A percentile compares a stretch with the other conserved stretches of the same genome.
phyloP scores from a whole-genome alignment of 2,797 vertebrate genomes.

The Clamator glandarius region DNA sequence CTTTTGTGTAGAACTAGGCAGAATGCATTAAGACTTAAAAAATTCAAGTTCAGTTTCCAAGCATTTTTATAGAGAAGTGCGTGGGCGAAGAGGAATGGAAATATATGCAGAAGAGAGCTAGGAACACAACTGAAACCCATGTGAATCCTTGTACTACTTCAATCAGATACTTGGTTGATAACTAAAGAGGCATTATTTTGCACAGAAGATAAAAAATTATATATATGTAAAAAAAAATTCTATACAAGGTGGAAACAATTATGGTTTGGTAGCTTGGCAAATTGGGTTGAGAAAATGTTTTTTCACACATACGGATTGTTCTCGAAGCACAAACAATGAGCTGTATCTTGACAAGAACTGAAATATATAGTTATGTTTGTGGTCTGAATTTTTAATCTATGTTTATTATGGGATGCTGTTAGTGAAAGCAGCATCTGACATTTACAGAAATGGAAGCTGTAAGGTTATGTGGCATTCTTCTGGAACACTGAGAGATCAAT shows the following conservation, averaged over 20 bases:
- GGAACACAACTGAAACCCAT: background rate
- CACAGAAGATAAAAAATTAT: background rate
- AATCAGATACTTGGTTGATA: background rate
- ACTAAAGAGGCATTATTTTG: background rate
- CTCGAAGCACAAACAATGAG: background rate
- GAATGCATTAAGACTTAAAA: background rate
- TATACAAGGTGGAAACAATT: background rate
- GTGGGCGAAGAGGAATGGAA: background rate
- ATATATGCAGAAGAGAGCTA: background rate
- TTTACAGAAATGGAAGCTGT: background rate
- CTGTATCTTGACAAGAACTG: background rate
- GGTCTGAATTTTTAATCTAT: background rate
- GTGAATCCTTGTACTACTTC: background rate
- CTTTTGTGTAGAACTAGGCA: background rate
- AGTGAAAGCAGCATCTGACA: background rate
- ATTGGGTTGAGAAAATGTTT: background rate
- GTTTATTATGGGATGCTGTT: background rate
- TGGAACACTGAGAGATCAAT: background rate
- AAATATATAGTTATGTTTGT: background rate
- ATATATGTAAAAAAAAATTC: background rate
- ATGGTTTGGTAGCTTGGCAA: background rate
- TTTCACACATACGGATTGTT: background rate
- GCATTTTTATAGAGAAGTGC: background rate
- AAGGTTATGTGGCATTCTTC: background rate
- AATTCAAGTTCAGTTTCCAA: background rate